Conservation (phyloP, 2,797 vertebrate species). For the Sphenopsis melanotis region DNA sequence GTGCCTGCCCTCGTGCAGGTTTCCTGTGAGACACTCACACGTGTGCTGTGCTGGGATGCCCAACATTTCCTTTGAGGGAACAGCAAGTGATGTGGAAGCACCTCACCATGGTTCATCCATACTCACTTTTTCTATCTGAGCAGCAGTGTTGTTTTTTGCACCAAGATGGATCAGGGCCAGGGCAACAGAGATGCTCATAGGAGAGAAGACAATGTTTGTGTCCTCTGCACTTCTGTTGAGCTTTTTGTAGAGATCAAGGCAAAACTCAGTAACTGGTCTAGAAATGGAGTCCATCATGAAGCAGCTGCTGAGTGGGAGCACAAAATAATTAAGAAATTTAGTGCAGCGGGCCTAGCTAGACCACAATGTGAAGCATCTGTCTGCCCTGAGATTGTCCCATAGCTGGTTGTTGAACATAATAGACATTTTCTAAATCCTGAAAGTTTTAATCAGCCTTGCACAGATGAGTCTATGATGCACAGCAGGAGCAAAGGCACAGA, state of each 20-base stretch:
- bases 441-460: not conserved
- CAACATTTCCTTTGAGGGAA: not conserved
- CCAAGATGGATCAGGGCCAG: conserved; percentile 65
- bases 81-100: not conserved
- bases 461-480: not conserved
- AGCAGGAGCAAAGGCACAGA: not conserved
- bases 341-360: not conserved
- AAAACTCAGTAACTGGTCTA: conserved; percentile 49
- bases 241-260: conserved; percentile 69
- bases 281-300: conserved; percentile 43
- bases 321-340: not conserved
- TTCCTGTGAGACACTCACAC: not conserved
- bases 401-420: not conserved
- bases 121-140: conserved; percentile 65
- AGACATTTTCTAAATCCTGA: not conserved
- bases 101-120: not conserved
- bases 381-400: not conserved
- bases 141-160: conserved; percentile 39
- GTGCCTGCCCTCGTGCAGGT: not conserved
- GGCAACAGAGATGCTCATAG: conserved; percentile 63
- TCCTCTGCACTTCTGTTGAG: conserved; percentile 28
- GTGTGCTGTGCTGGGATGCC: fast-evolving
- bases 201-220: conserved; percentile 70
- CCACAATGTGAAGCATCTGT: not conserved
- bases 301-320: not conserved